Evolutionary conservation across 2,797 vertebrate species (phyloP).

Genomic region (Menidia menidia): DNA sequence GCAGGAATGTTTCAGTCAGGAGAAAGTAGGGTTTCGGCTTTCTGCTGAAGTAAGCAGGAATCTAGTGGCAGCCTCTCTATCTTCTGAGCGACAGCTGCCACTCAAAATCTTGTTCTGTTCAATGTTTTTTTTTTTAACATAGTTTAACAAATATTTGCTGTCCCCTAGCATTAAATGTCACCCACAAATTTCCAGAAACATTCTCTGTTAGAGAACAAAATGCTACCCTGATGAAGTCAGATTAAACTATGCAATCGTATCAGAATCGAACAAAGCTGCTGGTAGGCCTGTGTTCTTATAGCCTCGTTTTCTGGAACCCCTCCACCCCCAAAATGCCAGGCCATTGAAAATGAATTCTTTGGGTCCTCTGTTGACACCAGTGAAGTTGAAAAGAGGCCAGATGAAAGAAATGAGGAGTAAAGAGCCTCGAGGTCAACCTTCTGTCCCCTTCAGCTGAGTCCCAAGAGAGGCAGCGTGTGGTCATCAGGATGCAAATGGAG

Average conservation of each 20-base stretch:
- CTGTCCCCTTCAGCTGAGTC: conserved; percentile 55
- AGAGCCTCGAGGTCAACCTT: conserved; percentile 61
- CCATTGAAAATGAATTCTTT: conserved; percentile 49
- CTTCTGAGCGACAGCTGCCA: too few relatives aligned
- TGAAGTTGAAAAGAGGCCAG: conserved; percentile 64
- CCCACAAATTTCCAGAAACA: too few relatives aligned
- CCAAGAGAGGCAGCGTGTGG: conserved; percentile 56
- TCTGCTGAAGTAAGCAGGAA: too few relatives aligned
- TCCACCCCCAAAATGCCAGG: not conserved
- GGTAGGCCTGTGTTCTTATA: not conserved
- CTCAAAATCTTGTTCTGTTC: too few relatives aligned
- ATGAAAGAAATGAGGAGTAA: conserved; percentile 60
- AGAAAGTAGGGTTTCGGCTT: too few relatives aligned
- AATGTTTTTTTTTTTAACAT: too few relatives aligned
- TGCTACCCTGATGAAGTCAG: not conserved
- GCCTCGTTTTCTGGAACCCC: conserved; percentile 23
- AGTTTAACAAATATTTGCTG: too few relatives aligned
- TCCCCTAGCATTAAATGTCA: too few relatives aligned
- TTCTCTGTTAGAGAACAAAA: too few relatives aligned
- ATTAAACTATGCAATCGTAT: not conserved
- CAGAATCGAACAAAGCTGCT: not conserved
- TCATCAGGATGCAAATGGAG: conserved; percentile 33
- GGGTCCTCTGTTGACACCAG: conserved; percentile 49
- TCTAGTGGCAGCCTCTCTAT: too few relatives aligned
- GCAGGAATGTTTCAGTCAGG: conserved; percentile 7